phyloP scores from a whole-genome alignment of 1,140 invertebrate species.

The Leptonema lineaticorne region DNA sequence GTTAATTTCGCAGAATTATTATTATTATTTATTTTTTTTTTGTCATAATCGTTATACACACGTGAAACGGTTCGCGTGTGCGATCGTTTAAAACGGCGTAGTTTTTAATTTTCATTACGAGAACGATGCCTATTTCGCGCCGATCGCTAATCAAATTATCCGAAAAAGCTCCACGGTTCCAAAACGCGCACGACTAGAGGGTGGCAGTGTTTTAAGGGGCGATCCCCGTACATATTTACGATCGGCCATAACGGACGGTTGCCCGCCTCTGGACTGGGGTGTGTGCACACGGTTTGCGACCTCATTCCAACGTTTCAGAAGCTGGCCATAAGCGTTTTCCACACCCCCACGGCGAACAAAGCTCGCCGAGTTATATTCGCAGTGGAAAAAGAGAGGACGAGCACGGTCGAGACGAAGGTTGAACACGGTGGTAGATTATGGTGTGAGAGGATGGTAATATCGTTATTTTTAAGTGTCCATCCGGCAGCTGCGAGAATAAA shows the following conservation, averaged over 20 bases:
- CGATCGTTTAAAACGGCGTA: neutral
- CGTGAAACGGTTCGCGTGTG: too few species aligned
- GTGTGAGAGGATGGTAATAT: constrained; percentile 29
- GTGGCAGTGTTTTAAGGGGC: neutral
- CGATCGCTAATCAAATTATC: constrained; percentile 15
- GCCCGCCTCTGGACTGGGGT: too few species aligned
- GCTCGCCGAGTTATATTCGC: constrained; percentile 38
- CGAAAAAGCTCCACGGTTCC: neutral
- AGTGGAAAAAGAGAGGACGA: constrained; percentile 24
- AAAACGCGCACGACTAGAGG: neutral
- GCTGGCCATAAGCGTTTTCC: neutral
- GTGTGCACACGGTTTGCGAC: too few species aligned
- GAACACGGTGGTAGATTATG: neutral
- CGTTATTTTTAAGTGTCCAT: constrained; percentile 43
- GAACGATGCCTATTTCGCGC: neutral
- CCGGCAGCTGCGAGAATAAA: constrained; percentile 43
- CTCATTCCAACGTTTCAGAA: neutral
- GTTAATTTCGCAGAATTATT: neutral
- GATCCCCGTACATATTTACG: constrained; percentile 33
- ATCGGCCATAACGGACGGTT: constrained; percentile 37
- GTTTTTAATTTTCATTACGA: constrained; percentile 12
- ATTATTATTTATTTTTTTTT: neutral
- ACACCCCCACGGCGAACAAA: constrained; percentile 31
- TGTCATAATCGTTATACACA: neutral
- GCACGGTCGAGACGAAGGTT: neutral